phyloP scores from a whole-genome alignment of 2,113 vertebrate species.

The Albula glossodonta region DNA sequence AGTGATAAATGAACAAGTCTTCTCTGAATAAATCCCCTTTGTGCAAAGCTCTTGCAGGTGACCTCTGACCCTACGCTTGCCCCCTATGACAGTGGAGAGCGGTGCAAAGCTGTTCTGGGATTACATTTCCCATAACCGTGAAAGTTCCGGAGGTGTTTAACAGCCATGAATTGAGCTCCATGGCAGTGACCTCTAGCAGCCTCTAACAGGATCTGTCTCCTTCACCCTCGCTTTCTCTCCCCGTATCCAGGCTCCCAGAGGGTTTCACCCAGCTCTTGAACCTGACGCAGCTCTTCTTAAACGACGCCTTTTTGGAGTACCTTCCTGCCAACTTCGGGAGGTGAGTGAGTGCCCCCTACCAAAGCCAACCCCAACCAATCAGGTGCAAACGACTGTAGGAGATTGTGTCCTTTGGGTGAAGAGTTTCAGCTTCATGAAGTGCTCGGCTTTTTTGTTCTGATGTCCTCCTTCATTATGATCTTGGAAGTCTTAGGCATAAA shows the following conservation, averaged over 20 bases:
- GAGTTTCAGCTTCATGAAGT: background rate
- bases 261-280: slow-evolving; percentile 98
- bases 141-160: background rate
- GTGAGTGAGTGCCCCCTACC: slow-evolving; percentile 66
- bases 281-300: slow-evolving; percentile 98
- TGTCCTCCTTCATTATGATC: background rate
- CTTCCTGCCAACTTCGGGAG: slow-evolving; percentile 98
- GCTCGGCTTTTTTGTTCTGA: background rate
- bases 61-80: background rate
- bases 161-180: background rate
- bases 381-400: background rate
- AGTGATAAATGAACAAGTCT: background rate
- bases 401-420: background rate
- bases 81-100: background rate
- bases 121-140: background rate
- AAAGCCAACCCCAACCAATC: background rate
- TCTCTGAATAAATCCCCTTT: background rate
- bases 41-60: background rate
- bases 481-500: background rate
- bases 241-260: slow-evolving; percentile 86
- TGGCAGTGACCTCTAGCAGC: slow-evolving; percentile 30
- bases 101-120: background rate
- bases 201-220: slow-evolving; percentile 34
- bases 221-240: slow-evolving; percentile 30
- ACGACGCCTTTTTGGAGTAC: slow-evolving; percentile 98